Evolutionary conservation across 2,888 invertebrate species (phyloP).

Genomic region (Thumatha senex): DNA sequence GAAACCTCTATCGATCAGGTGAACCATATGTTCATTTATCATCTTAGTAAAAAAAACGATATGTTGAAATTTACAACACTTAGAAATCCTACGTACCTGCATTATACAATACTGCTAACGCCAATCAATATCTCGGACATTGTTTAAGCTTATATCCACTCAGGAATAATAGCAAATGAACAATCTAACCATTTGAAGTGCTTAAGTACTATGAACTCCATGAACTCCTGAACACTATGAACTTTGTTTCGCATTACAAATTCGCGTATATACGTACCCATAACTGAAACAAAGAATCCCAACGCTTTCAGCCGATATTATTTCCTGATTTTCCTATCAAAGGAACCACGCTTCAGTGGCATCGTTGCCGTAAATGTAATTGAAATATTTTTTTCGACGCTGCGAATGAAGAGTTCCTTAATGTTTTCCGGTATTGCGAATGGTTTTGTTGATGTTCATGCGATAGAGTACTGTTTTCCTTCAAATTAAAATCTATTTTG

Average conservation of each 20-base stretch:
- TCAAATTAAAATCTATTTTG: background rate
- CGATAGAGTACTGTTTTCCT: background rate
- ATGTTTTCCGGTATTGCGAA: constrained; percentile 2
- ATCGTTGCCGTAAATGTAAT: constrained; percentile 11
- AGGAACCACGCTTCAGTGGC: constrained; percentile 13
- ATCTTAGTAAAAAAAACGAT: too few relatives aligned
- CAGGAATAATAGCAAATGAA: too few relatives aligned
- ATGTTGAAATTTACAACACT: too few relatives aligned
- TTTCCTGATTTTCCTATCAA: constrained; percentile 10
- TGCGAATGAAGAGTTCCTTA: constrained; percentile 7
- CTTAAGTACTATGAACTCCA: too few relatives aligned
- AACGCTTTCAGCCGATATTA: constrained; percentile 11
- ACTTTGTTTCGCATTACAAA: background rate
- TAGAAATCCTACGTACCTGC: too few relatives aligned
- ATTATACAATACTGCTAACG: too few relatives aligned
- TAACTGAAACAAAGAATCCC: background rate
- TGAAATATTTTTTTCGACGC: constrained; percentile 8
- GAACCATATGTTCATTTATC: too few relatives aligned
- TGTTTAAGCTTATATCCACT: too few relatives aligned
- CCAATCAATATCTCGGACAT: too few relatives aligned
- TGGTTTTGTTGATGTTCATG: background rate
- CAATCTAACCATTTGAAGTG: too few relatives aligned
- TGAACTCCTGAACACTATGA: too few relatives aligned
- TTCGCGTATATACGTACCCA: background rate
- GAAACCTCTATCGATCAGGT: too few relatives aligned